phyloP scores from a whole-genome alignment of 2,888 invertebrate species.

The Drosophila neonasuta region DNA sequence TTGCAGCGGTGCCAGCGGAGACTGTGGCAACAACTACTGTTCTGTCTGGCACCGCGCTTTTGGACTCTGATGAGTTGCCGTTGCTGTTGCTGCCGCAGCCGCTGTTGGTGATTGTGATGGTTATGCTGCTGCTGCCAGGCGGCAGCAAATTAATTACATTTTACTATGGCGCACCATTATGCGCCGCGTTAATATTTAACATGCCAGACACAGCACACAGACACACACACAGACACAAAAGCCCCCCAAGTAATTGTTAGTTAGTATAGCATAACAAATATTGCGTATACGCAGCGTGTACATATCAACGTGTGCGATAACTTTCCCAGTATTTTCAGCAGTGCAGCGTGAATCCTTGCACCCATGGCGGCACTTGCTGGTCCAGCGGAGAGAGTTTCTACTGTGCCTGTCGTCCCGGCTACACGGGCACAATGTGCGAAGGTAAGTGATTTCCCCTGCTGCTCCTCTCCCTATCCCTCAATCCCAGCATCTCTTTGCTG shows the following conservation, averaged over 20 bases:
- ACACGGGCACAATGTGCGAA: slow-evolving; percentile 90
- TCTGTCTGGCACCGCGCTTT: slow-evolving; percentile 13
- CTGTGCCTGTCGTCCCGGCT: slow-evolving; percentile 91
- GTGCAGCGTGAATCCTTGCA: slow-evolving; percentile 88
- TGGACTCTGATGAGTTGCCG: slow-evolving; percentile 20
- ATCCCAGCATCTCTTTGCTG: too few species aligned
- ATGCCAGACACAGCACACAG: slow-evolving; percentile 62
- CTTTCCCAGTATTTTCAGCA: slow-evolving; percentile 83
- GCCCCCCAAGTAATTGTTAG: slow-evolving; percentile 63
- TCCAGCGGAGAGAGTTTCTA: slow-evolving; percentile 89
- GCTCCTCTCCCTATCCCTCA: not conserved
- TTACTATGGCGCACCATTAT: slow-evolving; percentile 59
- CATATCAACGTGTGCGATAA: slow-evolving; percentile 31
- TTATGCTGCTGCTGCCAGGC: slow-evolving; percentile 23
- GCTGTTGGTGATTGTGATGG: not conserved
- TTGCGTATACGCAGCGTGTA: slow-evolving; percentile 11
- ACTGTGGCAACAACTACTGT: slow-evolving; percentile 8
- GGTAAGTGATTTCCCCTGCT: slow-evolving; percentile 82
- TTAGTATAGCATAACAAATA: slow-evolving; percentile 35
- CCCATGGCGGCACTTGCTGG: slow-evolving; percentile 91
- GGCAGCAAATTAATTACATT: slow-evolving; percentile 75
- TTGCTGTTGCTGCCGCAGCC: slow-evolving; percentile 8
- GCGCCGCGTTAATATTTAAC: slow-evolving; percentile 61
- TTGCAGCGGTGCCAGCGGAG: slow-evolving; percentile 10
- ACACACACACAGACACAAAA: slow-evolving; percentile 51